Conservation (phyloP, 2,797 vertebrate genomes). For the Helarctos malayanus region DNA sequence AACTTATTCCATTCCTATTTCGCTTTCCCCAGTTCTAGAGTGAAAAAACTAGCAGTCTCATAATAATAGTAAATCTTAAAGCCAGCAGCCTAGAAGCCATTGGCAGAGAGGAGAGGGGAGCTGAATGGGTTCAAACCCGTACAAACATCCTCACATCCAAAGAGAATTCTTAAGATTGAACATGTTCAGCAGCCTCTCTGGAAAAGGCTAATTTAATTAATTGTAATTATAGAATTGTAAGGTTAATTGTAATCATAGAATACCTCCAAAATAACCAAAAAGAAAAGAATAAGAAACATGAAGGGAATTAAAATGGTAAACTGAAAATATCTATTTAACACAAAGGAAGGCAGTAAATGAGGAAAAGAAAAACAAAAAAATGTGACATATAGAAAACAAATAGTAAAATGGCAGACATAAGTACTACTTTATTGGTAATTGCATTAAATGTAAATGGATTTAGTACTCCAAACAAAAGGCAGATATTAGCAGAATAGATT, state of each 20-base stretch:
- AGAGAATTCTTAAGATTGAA: not conserved
- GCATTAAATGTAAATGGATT: not conserved
- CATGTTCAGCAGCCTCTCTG: not conserved
- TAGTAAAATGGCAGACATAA: not conserved
- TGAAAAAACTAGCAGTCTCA: not conserved
- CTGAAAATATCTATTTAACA: not conserved
- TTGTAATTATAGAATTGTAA: not conserved
- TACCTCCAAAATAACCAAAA: not conserved
- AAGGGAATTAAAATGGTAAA: not conserved
- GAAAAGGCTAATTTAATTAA: slow-evolving; percentile 6
- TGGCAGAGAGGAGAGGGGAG: not conserved
- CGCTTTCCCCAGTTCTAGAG: not conserved
- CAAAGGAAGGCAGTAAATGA: not conserved
- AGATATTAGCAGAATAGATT: not conserved
- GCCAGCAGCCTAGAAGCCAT: not conserved
- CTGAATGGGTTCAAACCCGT: not conserved
- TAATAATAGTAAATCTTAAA: not conserved
- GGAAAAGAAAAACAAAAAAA: not conserved
- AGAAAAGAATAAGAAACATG: not conserved
- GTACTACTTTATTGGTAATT: not conserved
- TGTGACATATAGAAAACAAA: not conserved
- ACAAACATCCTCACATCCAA: not conserved
- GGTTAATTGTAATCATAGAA: not conserved
- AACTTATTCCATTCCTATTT: not conserved
- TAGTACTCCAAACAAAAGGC: not conserved